Evolutionary conservation across 1,140 invertebrate species (phyloP), one percentile per base, ranked within the genome.

Genomic region (Steinernema khuongi): DNA sequence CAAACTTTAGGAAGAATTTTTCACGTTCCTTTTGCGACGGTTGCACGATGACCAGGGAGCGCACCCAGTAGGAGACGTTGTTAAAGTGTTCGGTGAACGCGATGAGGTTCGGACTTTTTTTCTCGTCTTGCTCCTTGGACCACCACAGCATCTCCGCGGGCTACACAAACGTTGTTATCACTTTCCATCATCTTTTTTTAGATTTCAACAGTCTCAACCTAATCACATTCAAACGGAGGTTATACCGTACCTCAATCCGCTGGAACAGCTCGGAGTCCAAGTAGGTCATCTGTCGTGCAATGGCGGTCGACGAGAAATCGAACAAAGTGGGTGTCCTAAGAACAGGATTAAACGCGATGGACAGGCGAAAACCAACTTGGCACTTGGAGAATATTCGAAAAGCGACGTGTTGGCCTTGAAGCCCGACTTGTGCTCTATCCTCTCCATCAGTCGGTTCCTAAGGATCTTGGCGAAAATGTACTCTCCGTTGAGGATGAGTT

Each of bases 11-110:
- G 41, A 97, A 92, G 85, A 94, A 94, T 85, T 92, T 92, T 87
- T 99, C 96, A n/a, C 96, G 89, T 78, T 96, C 94, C 83, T 93
- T 93, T 11, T 92, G 91, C 77, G 94, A 92, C 76, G 91, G 89
- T 75, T 91, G 90, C 77, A 91, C 89, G 43, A 94, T 85, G 72
- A 93, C 92, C 79, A 89, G 87, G 22, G 91, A 91, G 67, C 93
- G 88, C 22, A 92, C 92, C 96, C 96, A 99, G 81, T 94, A 99
- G 29, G 94, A 97, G 92, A 99, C 96, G 87, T 98, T 97, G 86
- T 99, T 99, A 85, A 99, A 99, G 88, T 99, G 96, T 86, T 98
- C 94, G 0, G 96, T 99, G 85, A 99, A 99, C 76, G 91, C 89
- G 18, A 93, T 96, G 33, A 99, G 88, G 87, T 99, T 97, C 1